Conservation (phyloP, 1,140 invertebrate species). For the Harpegnathos saltator region DNA sequence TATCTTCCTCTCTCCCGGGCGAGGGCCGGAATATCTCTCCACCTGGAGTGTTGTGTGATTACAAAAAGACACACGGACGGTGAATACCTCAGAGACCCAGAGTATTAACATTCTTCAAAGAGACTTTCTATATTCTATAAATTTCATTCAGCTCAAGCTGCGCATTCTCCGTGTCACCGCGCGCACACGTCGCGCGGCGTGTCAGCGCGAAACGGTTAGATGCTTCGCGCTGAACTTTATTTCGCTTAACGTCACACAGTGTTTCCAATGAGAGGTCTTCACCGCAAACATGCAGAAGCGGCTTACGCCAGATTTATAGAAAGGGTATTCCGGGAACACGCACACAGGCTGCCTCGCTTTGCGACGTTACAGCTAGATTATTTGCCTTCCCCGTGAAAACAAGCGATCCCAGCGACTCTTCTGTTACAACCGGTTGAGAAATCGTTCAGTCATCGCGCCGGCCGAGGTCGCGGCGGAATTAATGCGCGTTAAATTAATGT, state of each 20-base stretch:
- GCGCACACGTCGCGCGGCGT: no score
- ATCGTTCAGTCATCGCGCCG: background rate
- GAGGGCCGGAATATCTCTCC: background rate
- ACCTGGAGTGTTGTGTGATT: background rate
- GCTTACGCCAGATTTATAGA: no score
- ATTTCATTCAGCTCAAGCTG: no score
- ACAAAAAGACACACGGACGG: background rate
- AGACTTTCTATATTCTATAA: no score
- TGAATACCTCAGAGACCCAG: background rate
- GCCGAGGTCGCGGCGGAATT: conserved; percentile 1
- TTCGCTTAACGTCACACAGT: no score
- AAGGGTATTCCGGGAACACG: background rate
- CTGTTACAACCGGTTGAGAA: conserved; percentile 14
- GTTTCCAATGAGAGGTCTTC: no score
- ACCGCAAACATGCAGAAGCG: no score
- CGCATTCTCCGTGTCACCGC: no score
- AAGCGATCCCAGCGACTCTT: background rate
- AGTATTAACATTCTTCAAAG: background rate
- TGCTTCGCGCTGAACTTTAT: no score
- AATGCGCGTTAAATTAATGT: conserved; percentile 40
- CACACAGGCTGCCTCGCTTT: background rate
- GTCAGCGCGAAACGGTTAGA: no score
- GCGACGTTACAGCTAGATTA: background rate
- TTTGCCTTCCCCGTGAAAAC: background rate
- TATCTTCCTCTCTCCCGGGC: background rate